These are phyloP conservation scores for Macaria notata DNA, from an alignment of 2,888 invertebrate species.

Conservation along the genomic window DNA sequence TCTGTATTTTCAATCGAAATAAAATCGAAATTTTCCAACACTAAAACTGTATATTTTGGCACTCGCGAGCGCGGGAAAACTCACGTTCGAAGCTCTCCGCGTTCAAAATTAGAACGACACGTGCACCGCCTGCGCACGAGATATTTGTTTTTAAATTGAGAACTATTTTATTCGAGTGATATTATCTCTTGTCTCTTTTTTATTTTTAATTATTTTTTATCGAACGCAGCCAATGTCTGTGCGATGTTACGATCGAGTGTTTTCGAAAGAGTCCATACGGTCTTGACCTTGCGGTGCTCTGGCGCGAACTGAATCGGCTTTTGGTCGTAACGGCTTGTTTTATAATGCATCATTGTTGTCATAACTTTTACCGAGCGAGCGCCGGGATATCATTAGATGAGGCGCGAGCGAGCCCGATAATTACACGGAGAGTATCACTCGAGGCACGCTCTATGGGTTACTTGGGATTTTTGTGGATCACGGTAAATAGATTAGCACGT, in stretches of 20 bases:
- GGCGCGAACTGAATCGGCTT: constrained; percentile 71
- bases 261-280: constrained; percentile 64
- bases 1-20: constrained; percentile 11
- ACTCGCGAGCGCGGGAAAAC: constrained; percentile 48
- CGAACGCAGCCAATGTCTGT: constrained; percentile 52
- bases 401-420: constrained; percentile 7
- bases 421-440: neutral
- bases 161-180: constrained; percentile 26
- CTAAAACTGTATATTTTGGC: constrained; percentile 34
- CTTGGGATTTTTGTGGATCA: neutral
- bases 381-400: constrained; percentile 25
- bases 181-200: constrained; percentile 27
- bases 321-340: constrained; percentile 68
- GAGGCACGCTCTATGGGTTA: neutral
- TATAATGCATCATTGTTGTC: constrained; percentile 77
- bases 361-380: constrained; percentile 66
- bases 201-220: constrained; percentile 39
- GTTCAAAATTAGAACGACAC: constrained; percentile 62
- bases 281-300: constrained; percentile 76
- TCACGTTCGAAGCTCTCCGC: constrained; percentile 40
- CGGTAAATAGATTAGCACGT: constrained; percentile 2
- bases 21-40: constrained; percentile 31
- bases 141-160: constrained; percentile 36
- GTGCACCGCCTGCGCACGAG: constrained; percentile 37
- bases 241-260: constrained; percentile 65